phyloP scores from a whole-genome alignment of 2,113 vertebrate species.

The Miniopterus natalensis region DNA sequence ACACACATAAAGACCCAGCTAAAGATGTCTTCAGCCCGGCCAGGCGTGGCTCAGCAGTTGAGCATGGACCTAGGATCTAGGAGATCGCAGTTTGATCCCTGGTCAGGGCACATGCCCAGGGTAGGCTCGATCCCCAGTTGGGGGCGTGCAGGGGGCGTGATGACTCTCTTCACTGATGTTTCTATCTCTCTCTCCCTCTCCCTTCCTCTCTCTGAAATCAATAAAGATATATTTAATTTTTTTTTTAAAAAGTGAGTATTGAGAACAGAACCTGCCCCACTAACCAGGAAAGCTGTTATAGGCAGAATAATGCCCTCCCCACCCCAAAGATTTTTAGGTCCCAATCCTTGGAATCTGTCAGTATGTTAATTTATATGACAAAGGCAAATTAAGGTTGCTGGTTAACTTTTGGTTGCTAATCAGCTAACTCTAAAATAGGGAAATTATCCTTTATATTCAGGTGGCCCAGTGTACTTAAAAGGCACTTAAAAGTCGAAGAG shows the following conservation, averaged over 20 bases:
- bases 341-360: neutral
- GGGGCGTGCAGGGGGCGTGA: too few species aligned
- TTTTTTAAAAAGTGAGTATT: neutral
- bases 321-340: neutral
- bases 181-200: too few species aligned
- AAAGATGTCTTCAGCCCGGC: neutral
- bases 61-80: too few species aligned
- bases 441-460: neutral
- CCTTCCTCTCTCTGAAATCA: too few species aligned
- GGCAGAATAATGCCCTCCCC: neutral
- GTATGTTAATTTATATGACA: neutral
- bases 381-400: neutral
- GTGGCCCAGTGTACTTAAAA: neutral
- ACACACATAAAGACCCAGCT: neutral
- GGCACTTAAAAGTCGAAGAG: neutral
- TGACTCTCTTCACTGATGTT: too few species aligned
- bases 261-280: slow-evolving; percentile 38
- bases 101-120: too few species aligned
- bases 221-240: too few species aligned
- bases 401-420: neutral
- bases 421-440: neutral
- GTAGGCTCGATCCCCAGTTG: too few species aligned
- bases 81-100: too few species aligned
- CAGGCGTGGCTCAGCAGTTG: too few species aligned
- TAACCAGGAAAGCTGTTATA: neutral